Evolutionary conservation across 1,140 invertebrate genomes (phyloP).

Genomic region (Ceratitis capitata): DNA sequence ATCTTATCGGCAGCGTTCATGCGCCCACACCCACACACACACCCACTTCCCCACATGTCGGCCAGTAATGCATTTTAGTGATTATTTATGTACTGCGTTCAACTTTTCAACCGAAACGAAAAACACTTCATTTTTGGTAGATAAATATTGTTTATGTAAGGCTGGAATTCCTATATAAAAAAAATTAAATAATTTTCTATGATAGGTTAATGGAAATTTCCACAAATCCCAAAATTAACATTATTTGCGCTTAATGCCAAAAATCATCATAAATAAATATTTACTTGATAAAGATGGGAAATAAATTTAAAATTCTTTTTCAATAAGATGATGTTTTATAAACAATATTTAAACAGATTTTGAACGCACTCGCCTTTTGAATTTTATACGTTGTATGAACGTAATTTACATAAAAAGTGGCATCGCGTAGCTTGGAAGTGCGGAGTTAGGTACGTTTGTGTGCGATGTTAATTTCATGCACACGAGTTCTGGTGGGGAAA

Average conservation of each 20-base stretch:
- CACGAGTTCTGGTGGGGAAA: no score
- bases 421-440: neutral
- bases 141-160: neutral
- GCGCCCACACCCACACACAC: no score
- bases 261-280: neutral
- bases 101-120: neutral
- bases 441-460: neutral
- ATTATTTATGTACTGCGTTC: neutral
- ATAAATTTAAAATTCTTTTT: neutral
- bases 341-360: neutral
- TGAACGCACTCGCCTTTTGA: neutral
- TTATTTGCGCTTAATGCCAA: neutral
- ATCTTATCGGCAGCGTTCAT: no score
- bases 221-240: neutral
- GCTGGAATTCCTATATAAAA: neutral
- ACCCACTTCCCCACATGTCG: no score
- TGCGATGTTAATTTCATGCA: no score
- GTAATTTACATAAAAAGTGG: neutral
- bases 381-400: neutral
- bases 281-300: neutral
- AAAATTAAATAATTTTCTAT: neutral
- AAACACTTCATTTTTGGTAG: neutral
- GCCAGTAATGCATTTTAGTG: neutral
- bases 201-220: neutral
- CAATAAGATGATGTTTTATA: neutral